Percentiles rank a stretch among this genome's conserved stretches.
Evolutionary conservation across 2,888 invertebrate species (phyloP).

Genomic region (Tiliacea aurago): DNA sequence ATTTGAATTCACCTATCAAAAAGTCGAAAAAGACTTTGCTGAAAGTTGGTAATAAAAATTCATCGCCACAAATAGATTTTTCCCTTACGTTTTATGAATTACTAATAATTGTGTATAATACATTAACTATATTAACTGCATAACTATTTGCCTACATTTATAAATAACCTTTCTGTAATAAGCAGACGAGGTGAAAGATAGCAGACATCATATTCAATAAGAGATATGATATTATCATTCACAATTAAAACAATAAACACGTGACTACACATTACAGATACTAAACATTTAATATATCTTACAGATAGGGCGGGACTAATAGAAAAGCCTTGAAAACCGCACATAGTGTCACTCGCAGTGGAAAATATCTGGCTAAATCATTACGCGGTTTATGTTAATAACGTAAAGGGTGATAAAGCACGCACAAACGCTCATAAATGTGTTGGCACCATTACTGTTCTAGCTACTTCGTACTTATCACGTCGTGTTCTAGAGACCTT

Average conservation of each 20-base stretch:
- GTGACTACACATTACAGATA: slow-evolving; percentile 51
- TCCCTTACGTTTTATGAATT: not conserved
- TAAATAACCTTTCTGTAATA: slow-evolving; percentile 46
- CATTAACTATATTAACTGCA: not conserved
- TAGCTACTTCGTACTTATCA: slow-evolving; percentile 72
- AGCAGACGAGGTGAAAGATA: slow-evolving; percentile 41
- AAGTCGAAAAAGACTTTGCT: slow-evolving; percentile 5
- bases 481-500: slow-evolving; percentile 69
- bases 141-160: slow-evolving; percentile 25
- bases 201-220: slow-evolving; percentile 37
- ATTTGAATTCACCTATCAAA: slow-evolving; percentile 18
- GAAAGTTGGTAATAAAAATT: not conserved
- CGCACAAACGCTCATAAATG: slow-evolving; percentile 82
- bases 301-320: slow-evolving; percentile 59
- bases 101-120: not conserved
- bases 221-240: slow-evolving; percentile 44
- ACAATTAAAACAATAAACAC: slow-evolving; percentile 49
- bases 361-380: slow-evolving; percentile 76
- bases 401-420: slow-evolving; percentile 82
- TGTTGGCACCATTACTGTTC: slow-evolving; percentile 71
- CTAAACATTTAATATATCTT: slow-evolving; percentile 39
- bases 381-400: slow-evolving; percentile 81
- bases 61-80: not conserved
- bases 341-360: slow-evolving; percentile 70
- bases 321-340: slow-evolving; percentile 69